Base-by-base conservation (phyloP, 2,888 invertebrate species). In the Argyresthia goedartella region DNA sequence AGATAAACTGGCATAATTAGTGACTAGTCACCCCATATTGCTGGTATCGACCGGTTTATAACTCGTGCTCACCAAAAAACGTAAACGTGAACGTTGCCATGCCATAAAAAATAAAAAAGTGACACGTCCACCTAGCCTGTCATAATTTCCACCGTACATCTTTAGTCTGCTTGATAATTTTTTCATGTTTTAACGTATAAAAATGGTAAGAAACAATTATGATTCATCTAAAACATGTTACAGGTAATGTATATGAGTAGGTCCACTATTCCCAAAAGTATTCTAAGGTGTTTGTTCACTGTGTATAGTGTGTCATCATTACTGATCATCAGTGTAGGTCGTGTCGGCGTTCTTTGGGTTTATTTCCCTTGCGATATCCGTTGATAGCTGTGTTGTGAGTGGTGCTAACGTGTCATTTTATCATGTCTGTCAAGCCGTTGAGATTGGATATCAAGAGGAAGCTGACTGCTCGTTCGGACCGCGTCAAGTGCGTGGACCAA, bases 381-480 rank as follows among this genome's bases (percentile, higher is more conserved):
- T 50, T n/a, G 14, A 34, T 46, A 16, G 41, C 36, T 41, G 42
- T 33, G 35, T 52, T 16, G n/a, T n/a, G n/a, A n/a, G 10, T 52
- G 35, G 54, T 55, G 52, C 48, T 66, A 63, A 65, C 53, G 41
- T 48, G 50, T 57, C 52, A 47, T 55, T 52, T 72, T 64, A 54
- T 59, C 68, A 71, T 80, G 72, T 77, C 78, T 69, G 59, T 60
- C 55, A 71, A 95, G 98, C 98, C 98, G 65, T 90, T 99, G 59
- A 92, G 97, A 76, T 89, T 99, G 78, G 99, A 99, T 81, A 98
- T 99, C 75, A 99, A 99, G 88, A 92, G 99, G 72, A 97, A 96
- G 81, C 87, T 99, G 75, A 96, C 99, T 53, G 98, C 99, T 52
- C 91, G 99, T 60, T 99, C 99, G 8, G 99, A 99, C 82, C 91